Evolutionary conservation across 2,113 vertebrate genomes (phyloP).

Genomic region (Cephalopterus ornatus): DNA sequence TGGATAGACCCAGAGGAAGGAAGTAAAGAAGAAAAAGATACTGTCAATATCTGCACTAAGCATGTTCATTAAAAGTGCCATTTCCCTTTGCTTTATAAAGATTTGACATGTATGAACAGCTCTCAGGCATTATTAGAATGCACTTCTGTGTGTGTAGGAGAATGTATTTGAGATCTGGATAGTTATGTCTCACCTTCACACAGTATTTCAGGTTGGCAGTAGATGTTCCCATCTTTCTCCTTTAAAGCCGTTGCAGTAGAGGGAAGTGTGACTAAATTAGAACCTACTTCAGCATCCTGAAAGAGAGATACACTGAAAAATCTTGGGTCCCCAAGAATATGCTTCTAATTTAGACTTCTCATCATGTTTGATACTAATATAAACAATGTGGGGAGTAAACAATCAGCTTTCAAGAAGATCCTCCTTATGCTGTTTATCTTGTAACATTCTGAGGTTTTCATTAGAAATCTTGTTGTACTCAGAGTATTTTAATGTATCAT

Average conservation of each 20-base stretch:
- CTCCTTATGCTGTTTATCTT: background rate
- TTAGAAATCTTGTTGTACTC: background rate
- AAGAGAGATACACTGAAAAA: background rate
- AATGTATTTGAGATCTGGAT: background rate
- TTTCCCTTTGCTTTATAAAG: background rate
- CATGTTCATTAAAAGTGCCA: background rate
- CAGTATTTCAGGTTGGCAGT: constrained; percentile 82
- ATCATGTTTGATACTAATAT: background rate
- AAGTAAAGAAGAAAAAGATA: background rate
- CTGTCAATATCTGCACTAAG: background rate
- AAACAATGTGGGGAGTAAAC: background rate
- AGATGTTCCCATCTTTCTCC: constrained; percentile 82
- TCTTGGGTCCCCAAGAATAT: background rate
- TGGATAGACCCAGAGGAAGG: background rate
- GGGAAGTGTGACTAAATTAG: constrained; percentile 80
- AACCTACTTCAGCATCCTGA: constrained; percentile 78
- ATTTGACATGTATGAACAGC: background rate
- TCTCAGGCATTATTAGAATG: background rate
- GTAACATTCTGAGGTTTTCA: background rate
- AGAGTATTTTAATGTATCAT: background rate
- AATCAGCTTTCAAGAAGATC: background rate
- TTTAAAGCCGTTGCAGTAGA: constrained; percentile 83
- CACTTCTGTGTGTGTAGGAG: background rate
- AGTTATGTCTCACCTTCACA: constrained; percentile 78
- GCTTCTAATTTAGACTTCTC: background rate